Evolutionary conservation across 2,888 invertebrate species (phyloP), one percentile per base, ranked within the genome.

Genomic region (Drosophila paramelanica): DNA sequence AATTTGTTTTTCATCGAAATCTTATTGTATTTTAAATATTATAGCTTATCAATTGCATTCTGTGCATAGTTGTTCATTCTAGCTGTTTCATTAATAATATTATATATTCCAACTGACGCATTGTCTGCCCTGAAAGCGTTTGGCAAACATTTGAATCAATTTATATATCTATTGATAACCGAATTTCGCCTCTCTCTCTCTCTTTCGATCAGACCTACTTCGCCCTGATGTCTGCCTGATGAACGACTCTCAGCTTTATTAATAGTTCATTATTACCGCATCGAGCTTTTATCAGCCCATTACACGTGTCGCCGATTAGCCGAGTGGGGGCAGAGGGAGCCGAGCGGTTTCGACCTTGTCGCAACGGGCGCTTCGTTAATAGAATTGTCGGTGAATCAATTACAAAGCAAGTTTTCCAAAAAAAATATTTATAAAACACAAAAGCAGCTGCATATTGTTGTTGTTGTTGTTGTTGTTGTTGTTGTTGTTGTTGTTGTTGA

Each of bases 281-380:
- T 36, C 27, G 41, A 17, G 53, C 42, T 25, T 70, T 72, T 80
- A 71, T 73, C 74, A 79, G 74, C 46, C 57, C 49, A 46, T 71
- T 80, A 81, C 87, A 86, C 84, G 84, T 84, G 84, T 83, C 73
- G 67, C 55, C 76, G 87, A 86, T 84, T 82, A 80, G 62, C 74
- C 74, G 67, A 62, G 64, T 52, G 5, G 3, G 38, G n/a, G 33
- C 10, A 11, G 23, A 11, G 17, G 11, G 14, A 10, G 33, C 23
- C 23, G 27, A 39, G 25, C 17, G 36, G 39, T 11, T 25, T 23
- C 57, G 69, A 74, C 74, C 78, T 77, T 77, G 73, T 71, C 57
- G 42, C 61, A 27, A 27, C 41, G 53, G 17, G 14, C 39, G 53
- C 52, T 66, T 68, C 68, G 68, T 60, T 67, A 65, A 60, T 61